A percentile compares a stretch with the other conserved stretches of the same genome.
phyloP scores from a whole-genome alignment of 2,113 vertebrate genomes.

The Amphilophus citrinellus region DNA sequence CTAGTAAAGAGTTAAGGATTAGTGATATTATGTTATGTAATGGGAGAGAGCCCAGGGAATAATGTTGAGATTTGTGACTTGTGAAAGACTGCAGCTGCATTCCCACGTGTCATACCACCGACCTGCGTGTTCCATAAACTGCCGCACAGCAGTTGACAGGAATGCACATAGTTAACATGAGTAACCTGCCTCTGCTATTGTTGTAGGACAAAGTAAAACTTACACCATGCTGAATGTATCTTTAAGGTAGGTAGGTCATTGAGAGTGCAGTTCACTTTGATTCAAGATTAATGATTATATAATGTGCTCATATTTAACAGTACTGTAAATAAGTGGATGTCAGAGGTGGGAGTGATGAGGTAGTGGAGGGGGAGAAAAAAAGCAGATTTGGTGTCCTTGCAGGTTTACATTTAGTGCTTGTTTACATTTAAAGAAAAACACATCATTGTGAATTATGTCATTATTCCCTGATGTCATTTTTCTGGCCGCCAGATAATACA shows the following conservation, averaged over 20 bases:
- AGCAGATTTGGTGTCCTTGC: background rate
- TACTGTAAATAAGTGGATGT: background rate
- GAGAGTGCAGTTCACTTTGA: background rate
- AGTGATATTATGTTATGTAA: constrained; percentile 53
- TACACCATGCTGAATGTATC: constrained; percentile 9
- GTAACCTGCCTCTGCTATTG: constrained; percentile 30
- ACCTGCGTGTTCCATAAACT: constrained; percentile 46
- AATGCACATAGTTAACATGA: constrained; percentile 11
- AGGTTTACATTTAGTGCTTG: constrained; percentile 10
- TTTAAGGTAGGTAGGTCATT: background rate
- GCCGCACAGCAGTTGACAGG: constrained; percentile 30
- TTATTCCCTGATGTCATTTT: constrained; percentile 32
- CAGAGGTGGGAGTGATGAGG: constrained; percentile 1
- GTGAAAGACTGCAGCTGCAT: constrained; percentile 61
- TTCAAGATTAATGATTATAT: background rate
- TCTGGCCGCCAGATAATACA: constrained; percentile 30
- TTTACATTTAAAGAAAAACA: constrained; percentile 1
- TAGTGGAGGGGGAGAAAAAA: background rate
- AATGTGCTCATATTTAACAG: background rate
- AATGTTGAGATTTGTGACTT: constrained; percentile 62
- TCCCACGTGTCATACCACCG: constrained; percentile 48
- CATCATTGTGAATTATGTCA: background rate
- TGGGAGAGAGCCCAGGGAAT: constrained; percentile 47
- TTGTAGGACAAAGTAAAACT: constrained; percentile 10
- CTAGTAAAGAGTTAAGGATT: constrained; percentile 45